Percentiles rank a stretch among this genome's conserved stretches.
phyloP scores from a whole-genome alignment of 2,888 invertebrate species.

The Diarsia rubi region DNA sequence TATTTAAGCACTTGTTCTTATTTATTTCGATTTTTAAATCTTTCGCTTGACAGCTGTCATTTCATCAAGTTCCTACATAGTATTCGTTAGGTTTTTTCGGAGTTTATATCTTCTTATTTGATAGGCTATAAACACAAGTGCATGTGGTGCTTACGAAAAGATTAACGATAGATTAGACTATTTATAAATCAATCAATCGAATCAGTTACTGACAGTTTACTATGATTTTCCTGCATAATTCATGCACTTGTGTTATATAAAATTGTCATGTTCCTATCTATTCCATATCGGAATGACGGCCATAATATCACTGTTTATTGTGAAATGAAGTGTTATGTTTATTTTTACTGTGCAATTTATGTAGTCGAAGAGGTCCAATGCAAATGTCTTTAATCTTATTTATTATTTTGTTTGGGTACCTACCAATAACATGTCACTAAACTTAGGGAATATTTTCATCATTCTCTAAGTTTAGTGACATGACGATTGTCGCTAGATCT shows the following conservation, averaged over 20 bases:
- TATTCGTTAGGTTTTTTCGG: conserved; percentile 24
- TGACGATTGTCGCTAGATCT: conserved; percentile 11
- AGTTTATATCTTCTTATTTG: conserved; percentile 13
- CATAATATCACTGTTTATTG: neutral
- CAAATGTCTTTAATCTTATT: neutral
- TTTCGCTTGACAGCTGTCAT: neutral
- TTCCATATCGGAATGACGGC: neutral
- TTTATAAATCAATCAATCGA: neutral
- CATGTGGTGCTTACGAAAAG: neutral
- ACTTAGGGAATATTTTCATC: neutral
- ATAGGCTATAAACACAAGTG: neutral
- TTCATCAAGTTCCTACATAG: neutral
- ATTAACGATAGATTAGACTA: too few species aligned
- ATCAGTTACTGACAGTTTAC: neutral
- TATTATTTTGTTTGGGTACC: neutral
- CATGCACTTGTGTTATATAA: conserved; percentile 25
- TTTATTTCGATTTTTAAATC: neutral
- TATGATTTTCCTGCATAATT: neutral
- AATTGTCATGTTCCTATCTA: neutral
- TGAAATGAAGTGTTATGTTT: neutral
- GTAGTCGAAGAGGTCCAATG: neutral
- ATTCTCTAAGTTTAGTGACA: conserved; percentile 3
- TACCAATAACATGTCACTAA: too few species aligned
- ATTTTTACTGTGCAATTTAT: neutral
- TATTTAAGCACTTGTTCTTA: too few species aligned